Percentiles rank a stretch among this genome's conserved stretches.
These are phyloP conservation scores for Drosophila bocqueti DNA, from an alignment of 1,140 invertebrate genomes.

Conservation along the genomic window DNA sequence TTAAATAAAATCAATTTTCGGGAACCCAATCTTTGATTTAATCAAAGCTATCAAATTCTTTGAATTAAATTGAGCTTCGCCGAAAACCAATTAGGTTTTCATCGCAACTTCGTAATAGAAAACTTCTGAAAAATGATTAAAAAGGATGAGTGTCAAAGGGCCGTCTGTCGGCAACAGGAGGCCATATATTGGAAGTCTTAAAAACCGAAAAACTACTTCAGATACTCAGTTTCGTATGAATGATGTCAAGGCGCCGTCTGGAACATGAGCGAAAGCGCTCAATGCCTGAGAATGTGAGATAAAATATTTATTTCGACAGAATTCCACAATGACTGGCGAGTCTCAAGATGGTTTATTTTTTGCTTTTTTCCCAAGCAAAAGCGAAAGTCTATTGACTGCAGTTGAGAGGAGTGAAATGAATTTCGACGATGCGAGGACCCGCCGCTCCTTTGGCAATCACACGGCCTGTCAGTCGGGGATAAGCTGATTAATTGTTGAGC, in stretches of 20 bases:
- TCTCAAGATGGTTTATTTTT: slow-evolving; percentile 33
- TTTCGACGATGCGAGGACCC: not conserved
- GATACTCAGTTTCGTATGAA: not conserved
- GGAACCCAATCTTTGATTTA: not conserved
- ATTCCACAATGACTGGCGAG: slow-evolving; percentile 24
- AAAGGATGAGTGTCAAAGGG: slow-evolving; percentile 6
- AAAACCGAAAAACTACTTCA: slow-evolving; percentile 36
- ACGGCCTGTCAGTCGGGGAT: slow-evolving; percentile 24
- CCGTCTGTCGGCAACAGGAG: not conserved
- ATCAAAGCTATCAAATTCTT: not conserved
- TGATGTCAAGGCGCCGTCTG: slow-evolving; percentile 17
- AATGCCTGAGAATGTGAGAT: slow-evolving; percentile 31
- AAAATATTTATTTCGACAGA: slow-evolving; percentile 32
- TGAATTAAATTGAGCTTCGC: not conserved
- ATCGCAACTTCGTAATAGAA: not conserved
- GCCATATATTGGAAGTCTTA: slow-evolving; percentile 16
- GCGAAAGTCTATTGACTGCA: slow-evolving; percentile 43
- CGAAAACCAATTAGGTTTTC: not conserved
- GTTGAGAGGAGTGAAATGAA: slow-evolving; percentile 21
- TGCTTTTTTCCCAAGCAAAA: not conserved
- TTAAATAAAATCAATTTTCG: not conserved
- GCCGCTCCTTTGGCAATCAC: slow-evolving; percentile 21
- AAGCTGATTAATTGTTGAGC: slow-evolving; percentile 55
- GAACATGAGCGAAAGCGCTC: slow-evolving; percentile 21
- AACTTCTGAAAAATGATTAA: not conserved